Percentiles rank a stretch among this genome's conserved stretches.
These are phyloP conservation scores for Junonia oenone DNA, from an alignment of 2,888 invertebrate species.

Conservation along the genomic window DNA sequence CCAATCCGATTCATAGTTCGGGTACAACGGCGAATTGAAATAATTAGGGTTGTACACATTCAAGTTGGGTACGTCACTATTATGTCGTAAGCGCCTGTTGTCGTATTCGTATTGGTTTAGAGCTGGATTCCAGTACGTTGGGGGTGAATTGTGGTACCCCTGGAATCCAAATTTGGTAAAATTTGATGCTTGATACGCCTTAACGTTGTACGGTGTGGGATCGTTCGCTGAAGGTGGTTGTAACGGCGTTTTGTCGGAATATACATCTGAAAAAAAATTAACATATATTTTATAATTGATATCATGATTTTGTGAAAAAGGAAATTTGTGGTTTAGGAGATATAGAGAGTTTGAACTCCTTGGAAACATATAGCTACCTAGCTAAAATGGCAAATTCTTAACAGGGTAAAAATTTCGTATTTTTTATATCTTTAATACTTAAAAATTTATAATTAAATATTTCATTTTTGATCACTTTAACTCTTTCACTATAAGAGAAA, in stretches of 20 bases:
- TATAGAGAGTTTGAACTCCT: too few relatives aligned
- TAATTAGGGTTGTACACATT: slow-evolving; percentile 53
- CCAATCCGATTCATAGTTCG: slow-evolving; percentile 60
- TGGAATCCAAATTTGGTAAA: slow-evolving; percentile 66
- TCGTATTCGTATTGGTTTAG: slow-evolving; percentile 50
- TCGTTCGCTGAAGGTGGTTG: slow-evolving; percentile 62
- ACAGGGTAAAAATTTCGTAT: too few relatives aligned
- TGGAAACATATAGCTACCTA: too few relatives aligned
- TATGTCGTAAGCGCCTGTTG: slow-evolving; percentile 52
- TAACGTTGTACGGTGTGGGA: slow-evolving; percentile 62
- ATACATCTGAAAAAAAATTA: slow-evolving; percentile 61
- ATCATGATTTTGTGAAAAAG: too few relatives aligned
- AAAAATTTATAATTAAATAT: too few relatives aligned
- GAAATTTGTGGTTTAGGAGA: too few relatives aligned
- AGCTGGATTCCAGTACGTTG: slow-evolving; percentile 49
- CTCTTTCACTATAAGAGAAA: too few relatives aligned
- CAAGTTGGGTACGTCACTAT: slow-evolving; percentile 30
- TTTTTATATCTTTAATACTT: too few relatives aligned
- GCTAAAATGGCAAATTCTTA: too few relatives aligned
- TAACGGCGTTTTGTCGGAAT: slow-evolving; percentile 61
- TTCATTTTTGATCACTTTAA: too few relatives aligned
- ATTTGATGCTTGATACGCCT: slow-evolving; percentile 58
- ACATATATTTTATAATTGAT: too few relatives aligned
- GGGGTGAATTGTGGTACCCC: slow-evolving; percentile 47
- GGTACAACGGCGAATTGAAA: slow-evolving; percentile 50